phyloP scores from a whole-genome alignment of 2,888 invertebrate genomes.

The Campopleginae sp. region DNA sequence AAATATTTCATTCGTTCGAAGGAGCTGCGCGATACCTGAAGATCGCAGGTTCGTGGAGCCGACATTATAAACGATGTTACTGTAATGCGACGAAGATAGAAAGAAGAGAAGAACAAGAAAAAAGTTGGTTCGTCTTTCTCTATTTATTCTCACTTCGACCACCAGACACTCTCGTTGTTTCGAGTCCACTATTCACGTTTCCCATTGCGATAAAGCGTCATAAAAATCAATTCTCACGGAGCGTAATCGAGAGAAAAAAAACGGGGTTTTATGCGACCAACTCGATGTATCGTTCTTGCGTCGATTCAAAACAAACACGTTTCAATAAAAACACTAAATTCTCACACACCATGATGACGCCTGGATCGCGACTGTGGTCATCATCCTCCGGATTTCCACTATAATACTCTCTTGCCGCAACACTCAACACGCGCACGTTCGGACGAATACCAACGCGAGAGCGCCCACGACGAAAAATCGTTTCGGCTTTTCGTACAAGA shows the following conservation, averaged over 20 bases:
- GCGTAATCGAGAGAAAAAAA: background rate
- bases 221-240: background rate
- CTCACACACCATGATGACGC: conserved; percentile 76
- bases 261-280: conserved; percentile 26
- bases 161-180: conserved; percentile 33
- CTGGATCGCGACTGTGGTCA: conserved; percentile 69
- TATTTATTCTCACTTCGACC: conserved; percentile 49
- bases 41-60: conserved; percentile 48
- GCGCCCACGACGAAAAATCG: conserved; percentile 49
- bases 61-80: conserved; percentile 60
- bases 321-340: conserved; percentile 67
- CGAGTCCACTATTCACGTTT: conserved; percentile 9
- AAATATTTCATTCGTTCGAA: conserved; percentile 36
- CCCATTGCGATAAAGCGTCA: conserved; percentile 26
- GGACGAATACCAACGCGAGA: conserved; percentile 12
- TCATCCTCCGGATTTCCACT: conserved; percentile 45
- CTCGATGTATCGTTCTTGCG: conserved; percentile 52
- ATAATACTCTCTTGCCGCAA: conserved; percentile 2
- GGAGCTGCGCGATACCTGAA: conserved; percentile 34
- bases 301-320: conserved; percentile 78
- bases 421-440: conserved; percentile 24
- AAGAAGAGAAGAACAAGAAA: conserved; percentile 20
- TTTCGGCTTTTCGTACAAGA: conserved; percentile 35
- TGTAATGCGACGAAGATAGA: conserved; percentile 22
- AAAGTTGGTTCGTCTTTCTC: conserved; percentile 10